A percentile compares a stretch with the other conserved stretches of the same genome.
Evolutionary conservation across 2,888 invertebrate species (phyloP).

Genomic region (Eubasilissa splendida): DNA sequence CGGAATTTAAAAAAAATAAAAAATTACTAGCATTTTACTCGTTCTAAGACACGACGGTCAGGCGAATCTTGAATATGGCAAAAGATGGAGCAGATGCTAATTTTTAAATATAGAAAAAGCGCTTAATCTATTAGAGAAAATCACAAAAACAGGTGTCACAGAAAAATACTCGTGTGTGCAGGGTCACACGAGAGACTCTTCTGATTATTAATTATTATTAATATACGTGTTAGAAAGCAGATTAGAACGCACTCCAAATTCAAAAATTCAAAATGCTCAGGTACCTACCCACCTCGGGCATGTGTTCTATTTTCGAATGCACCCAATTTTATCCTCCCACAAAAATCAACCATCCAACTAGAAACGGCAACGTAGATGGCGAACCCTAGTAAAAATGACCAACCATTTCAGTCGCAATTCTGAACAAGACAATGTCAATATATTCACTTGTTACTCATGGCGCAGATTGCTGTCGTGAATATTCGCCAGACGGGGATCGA

Average conservation of each 20-base stretch:
- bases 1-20: no score
- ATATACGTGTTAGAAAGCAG: not conserved
- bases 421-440: not conserved
- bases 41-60: no score
- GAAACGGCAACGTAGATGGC: not conserved
- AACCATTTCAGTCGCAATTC: not conserved
- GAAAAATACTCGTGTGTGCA: not conserved
- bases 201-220: not conserved
- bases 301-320: constrained; percentile 36
- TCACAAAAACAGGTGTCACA: no score
- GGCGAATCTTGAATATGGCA: no score
- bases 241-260: not conserved
- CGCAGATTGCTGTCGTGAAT: not conserved
- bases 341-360: not conserved
- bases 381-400: not conserved
- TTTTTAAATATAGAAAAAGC: no score
- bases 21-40: no score
- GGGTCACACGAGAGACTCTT: not conserved
- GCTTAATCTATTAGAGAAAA: no score
- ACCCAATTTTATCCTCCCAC: constrained; percentile 1
- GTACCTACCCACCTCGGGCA: not conserved
- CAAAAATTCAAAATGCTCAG: not conserved
- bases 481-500: not conserved
- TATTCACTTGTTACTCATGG: not conserved
- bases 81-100: no score